These are phyloP conservation scores for Apamea anceps DNA, from an alignment of 2,888 invertebrate genomes.

Conservation along the genomic window DNA sequence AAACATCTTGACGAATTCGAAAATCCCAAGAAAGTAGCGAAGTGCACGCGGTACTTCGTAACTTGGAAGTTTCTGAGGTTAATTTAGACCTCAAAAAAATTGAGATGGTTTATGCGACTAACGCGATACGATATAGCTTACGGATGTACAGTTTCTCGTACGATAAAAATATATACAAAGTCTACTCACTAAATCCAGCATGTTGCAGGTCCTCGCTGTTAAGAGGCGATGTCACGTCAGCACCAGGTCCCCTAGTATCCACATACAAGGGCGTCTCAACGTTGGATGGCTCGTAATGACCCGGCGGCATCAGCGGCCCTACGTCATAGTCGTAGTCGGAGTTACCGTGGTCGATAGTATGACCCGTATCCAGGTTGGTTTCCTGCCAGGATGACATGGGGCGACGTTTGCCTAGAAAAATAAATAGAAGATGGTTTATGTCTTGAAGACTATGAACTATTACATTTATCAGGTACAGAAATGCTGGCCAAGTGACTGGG, in stretches of 20 bases:
- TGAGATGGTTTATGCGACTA: not conserved
- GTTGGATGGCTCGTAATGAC: slow-evolving; percentile 79
- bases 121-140: not conserved
- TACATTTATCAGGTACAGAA: not conserved
- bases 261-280: slow-evolving; percentile 92
- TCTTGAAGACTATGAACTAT: not conserved
- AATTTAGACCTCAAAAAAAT: too few species aligned
- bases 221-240: slow-evolving; percentile 82
- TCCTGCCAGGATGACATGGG: slow-evolving; percentile 95
- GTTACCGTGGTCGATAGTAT: slow-evolving; percentile 93
- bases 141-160: too few species aligned
- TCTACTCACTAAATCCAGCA: slow-evolving; percentile 80
- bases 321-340: slow-evolving; percentile 82
- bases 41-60: too few species aligned
- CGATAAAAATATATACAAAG: not conserved
- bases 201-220: slow-evolving; percentile 85
- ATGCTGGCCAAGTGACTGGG: not conserved
- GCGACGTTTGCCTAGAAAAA: slow-evolving; percentile 82
- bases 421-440: not conserved
- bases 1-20: too few species aligned
- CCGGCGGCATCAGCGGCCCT: slow-evolving; percentile 76
- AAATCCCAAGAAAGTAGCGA: too few species aligned
- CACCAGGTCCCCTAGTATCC: slow-evolving; percentile 90
- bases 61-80: too few species aligned
- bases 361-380: slow-evolving; percentile 96